Evolutionary conservation across 2,113 vertebrate species (phyloP).

Genomic region (Heterotis niloticus): DNA sequence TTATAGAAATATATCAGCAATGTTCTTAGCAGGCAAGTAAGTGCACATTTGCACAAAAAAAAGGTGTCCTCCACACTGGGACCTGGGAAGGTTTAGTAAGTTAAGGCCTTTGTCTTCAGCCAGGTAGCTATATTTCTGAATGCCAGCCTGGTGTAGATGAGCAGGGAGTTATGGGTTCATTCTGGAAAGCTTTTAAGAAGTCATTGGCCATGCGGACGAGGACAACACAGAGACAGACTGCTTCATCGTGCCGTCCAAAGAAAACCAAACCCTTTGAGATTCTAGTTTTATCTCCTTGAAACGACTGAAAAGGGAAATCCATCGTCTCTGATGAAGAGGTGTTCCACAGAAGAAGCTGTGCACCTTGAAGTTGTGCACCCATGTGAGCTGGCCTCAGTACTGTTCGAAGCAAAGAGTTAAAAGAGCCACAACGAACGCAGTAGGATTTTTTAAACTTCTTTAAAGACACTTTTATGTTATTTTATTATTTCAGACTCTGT

Average conservation of each 20-base stretch:
- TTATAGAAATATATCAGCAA: neutral
- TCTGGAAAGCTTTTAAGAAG: constrained; percentile 7
- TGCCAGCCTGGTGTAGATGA: constrained; percentile 4
- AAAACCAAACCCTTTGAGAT: constrained; percentile 7
- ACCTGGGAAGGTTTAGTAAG: neutral
- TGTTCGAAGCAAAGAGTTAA: no score
- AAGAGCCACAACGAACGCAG: no score
- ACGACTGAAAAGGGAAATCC: no score
- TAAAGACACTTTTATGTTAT: neutral
- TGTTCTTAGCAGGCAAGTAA: constrained; percentile 4
- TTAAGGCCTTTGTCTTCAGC: constrained; percentile 3
- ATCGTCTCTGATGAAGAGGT: no score
- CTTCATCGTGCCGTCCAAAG: neutral
- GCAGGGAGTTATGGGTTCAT: constrained; percentile 2
- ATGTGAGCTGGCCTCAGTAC: no score
- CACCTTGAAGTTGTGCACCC: no score
- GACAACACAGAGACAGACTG: neutral
- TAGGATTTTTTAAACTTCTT: no score
- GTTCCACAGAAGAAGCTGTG: no score
- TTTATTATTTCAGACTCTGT: neutral
- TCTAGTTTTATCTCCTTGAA: no score
- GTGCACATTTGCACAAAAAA: constrained; percentile 14
- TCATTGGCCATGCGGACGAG: neutral
- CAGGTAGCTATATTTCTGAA: constrained; percentile 12
- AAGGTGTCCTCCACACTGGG: constrained; percentile 2